Conservation (phyloP, 2,888 invertebrate genomes). For the Tiliacea aurago region DNA sequence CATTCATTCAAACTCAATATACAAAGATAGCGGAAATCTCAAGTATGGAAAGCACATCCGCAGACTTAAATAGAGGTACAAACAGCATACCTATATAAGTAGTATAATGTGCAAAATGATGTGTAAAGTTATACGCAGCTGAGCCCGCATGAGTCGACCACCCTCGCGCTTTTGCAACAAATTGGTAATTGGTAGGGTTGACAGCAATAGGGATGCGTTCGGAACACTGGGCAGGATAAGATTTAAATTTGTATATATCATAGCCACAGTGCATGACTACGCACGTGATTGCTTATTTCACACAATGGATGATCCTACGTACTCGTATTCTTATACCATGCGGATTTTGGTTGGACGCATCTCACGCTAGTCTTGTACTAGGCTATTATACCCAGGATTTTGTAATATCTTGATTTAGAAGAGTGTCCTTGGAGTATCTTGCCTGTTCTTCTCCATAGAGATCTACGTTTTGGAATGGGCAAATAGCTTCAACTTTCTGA, state of each 20-base stretch:
- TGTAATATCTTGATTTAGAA: no score
- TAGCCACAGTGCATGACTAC: slow-evolving; percentile 48
- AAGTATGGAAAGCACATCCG: slow-evolving; percentile 79
- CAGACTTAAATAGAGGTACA: slow-evolving; percentile 65
- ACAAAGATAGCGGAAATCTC: slow-evolving; percentile 76
- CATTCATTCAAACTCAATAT: slow-evolving; percentile 48
- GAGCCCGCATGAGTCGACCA: slow-evolving; percentile 87
- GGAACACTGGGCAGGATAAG: slow-evolving; percentile 42
- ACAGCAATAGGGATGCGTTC: slow-evolving; percentile 57
- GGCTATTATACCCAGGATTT: no score
- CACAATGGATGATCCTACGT: slow-evolving; percentile 56
- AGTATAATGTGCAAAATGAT: slow-evolving; percentile 74
- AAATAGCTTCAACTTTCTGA: no score
- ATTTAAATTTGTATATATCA: slow-evolving; percentile 48
- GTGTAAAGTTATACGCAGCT: slow-evolving; percentile 78
- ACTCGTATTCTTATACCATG: slow-evolving; percentile 40
- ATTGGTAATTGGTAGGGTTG: slow-evolving; percentile 63
- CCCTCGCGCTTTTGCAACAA: slow-evolving; percentile 80
- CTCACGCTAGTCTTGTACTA: slow-evolving; percentile 49
- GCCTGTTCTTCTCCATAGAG: no score
- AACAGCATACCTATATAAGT: slow-evolving; percentile 51
- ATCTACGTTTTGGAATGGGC: no score
- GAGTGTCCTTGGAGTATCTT: no score
- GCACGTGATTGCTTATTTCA: slow-evolving; percentile 60
- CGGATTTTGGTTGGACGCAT: slow-evolving; percentile 47